Percentiles rank a stretch among this genome's conserved stretches.
phyloP scores from a whole-genome alignment of 37 sponge, comb jelly and placozoan species.

The Agelas oroides region DNA sequence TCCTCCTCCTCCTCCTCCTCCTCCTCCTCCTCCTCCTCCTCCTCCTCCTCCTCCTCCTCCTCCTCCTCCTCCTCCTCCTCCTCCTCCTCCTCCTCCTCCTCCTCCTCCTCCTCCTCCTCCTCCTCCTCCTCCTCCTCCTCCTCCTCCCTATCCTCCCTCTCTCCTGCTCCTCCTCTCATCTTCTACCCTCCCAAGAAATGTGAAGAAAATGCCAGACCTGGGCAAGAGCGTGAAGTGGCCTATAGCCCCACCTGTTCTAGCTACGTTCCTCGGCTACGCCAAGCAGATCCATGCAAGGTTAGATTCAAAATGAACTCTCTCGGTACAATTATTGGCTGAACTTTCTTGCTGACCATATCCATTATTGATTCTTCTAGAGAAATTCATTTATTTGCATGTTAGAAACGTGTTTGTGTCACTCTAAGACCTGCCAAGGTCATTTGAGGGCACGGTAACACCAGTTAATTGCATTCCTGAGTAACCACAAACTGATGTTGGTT shows the following conservation, averaged over 20 bases:
- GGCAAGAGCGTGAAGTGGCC: conserved; percentile 83
- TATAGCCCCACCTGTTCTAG: conserved; percentile 70
- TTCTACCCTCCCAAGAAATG: conserved; percentile 45
- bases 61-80: not conserved
- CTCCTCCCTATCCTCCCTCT: conserved; percentile 17
- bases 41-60: conserved; percentile 11
- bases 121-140: not conserved
- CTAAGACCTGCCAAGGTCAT: too few relatives aligned
- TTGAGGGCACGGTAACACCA: too few relatives aligned
- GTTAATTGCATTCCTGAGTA: too few relatives aligned
- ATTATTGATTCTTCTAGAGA: too few relatives aligned
- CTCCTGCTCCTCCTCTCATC: conserved; percentile 22
- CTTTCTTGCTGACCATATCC: too few relatives aligned
- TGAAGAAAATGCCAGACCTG: conserved; percentile 68
- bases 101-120: not conserved
- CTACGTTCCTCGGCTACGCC: conserved; percentile 33
- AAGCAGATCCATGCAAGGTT: conserved; percentile 64
- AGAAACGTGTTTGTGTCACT: too few relatives aligned
- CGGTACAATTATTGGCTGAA: too few relatives aligned
- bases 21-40: conserved; percentile 19
- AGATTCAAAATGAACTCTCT: too few relatives aligned
- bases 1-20: conserved; percentile 3
- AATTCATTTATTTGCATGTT: too few relatives aligned
- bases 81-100: conserved; percentile 3
- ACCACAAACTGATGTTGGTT: too few relatives aligned